Percentiles rank a stretch among this genome's conserved stretches.
Conservation (phyloP, 2,888 invertebrate species). For the Drosophila parthenogenetica region DNA sequence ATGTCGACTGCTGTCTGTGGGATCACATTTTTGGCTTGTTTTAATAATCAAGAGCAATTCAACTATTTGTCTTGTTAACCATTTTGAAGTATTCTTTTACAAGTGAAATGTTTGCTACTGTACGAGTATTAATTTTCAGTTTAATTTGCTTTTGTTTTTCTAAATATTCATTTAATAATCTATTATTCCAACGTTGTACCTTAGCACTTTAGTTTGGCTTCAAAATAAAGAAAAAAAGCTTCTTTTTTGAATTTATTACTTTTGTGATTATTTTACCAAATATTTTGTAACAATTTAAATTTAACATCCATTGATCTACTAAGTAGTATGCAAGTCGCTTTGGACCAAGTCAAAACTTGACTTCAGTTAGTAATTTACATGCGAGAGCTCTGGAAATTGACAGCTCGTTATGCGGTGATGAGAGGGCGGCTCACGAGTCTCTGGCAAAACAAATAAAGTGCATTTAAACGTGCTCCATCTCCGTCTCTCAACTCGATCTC, state of each 20-base stretch:
- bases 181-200: too few species aligned
- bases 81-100: background rate
- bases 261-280: too few species aligned
- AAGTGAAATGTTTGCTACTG: background rate
- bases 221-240: too few species aligned
- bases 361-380: conserved; percentile 59
- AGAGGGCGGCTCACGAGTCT: conserved; percentile 52
- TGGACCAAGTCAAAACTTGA: conserved; percentile 15
- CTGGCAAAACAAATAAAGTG: conserved; percentile 68
- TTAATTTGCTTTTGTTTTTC: too few species aligned
- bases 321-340: conserved; percentile 9
- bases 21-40: conserved; percentile 45
- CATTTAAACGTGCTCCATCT: conserved; percentile 57
- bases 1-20: conserved; percentile 37
- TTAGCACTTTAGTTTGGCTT: too few species aligned
- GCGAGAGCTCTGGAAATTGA: conserved; percentile 56
- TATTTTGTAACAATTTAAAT: too few species aligned
- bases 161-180: too few species aligned
- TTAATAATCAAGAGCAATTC: conserved; percentile 6
- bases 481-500: conserved; percentile 14
- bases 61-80: background rate
- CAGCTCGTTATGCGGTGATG: conserved; percentile 57
- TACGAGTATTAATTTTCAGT: background rate
- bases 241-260: too few species aligned
- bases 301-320: background rate